Percentiles rank a stretch among this genome's conserved stretches.
Conservation (phyloP, 2,888 invertebrate genomes). For the Orgyia antiqua region DNA sequence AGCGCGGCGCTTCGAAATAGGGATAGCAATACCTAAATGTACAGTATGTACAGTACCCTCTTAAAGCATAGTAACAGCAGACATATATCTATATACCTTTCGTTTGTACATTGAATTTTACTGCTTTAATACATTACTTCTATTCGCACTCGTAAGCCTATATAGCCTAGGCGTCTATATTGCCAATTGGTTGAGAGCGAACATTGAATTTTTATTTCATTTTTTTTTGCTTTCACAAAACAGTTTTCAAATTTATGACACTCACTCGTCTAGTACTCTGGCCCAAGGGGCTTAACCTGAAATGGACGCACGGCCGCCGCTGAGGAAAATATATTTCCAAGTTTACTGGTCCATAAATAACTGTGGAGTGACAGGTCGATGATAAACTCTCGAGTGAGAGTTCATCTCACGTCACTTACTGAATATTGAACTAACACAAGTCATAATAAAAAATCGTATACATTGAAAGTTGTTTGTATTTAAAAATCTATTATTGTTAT, state of each 20-base stretch:
- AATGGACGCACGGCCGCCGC: slow-evolving; percentile 69
- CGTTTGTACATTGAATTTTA: too few relatives aligned
- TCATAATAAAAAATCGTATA: slow-evolving; percentile 46
- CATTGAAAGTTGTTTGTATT: too few relatives aligned
- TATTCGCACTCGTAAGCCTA: too few relatives aligned
- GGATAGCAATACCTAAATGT: too few relatives aligned
- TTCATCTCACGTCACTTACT: slow-evolving; percentile 68
- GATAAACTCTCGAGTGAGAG: slow-evolving; percentile 70
- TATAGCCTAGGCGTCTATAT: too few relatives aligned
- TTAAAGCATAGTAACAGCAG: too few relatives aligned
- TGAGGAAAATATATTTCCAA: slow-evolving; percentile 76
- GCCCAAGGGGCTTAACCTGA: slow-evolving; percentile 75
- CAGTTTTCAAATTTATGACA: slow-evolving; percentile 77
- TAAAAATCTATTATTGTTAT: too few relatives aligned
- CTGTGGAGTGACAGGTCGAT: slow-evolving; percentile 73
- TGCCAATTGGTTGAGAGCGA: too few relatives aligned
- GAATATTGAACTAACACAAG: slow-evolving; percentile 59
- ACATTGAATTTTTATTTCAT: slow-evolving; percentile 67
- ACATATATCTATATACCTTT: too few relatives aligned
- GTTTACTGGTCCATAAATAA: slow-evolving; percentile 77
- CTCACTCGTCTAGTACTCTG: slow-evolving; percentile 70
- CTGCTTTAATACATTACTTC: too few relatives aligned
- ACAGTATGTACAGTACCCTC: too few relatives aligned
- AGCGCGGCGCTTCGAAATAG: too few relatives aligned
- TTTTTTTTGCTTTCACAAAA: slow-evolving; percentile 67